A percentile compares a stretch with the other conserved stretches of the same genome.
phyloP scores from a whole-genome alignment of 2,888 invertebrate genomes.

The Odiellus spinosus region DNA sequence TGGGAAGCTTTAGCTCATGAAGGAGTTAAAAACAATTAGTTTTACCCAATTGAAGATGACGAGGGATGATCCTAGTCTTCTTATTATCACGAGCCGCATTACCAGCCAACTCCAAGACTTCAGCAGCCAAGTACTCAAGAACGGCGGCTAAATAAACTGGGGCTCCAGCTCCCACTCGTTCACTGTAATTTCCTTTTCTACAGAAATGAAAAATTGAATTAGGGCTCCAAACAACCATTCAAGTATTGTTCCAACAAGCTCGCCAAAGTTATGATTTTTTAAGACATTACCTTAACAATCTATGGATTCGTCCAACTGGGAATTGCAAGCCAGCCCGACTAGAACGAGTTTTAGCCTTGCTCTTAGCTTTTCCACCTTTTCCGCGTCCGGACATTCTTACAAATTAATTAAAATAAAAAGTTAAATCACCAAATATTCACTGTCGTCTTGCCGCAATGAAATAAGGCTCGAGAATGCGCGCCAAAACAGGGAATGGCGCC shows the following conservation, averaged over 20 bases:
- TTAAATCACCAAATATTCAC: too few relatives aligned
- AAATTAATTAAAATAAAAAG: too few relatives aligned
- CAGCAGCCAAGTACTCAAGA: constrained; percentile 35
- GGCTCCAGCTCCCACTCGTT: constrained; percentile 28
- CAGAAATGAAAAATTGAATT: constrained; percentile 24
- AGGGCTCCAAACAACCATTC: too few relatives aligned
- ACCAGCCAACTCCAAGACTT: constrained; percentile 35
- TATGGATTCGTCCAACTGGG: constrained; percentile 26
- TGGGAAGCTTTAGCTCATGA: too few relatives aligned
- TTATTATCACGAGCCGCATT: constrained; percentile 36
- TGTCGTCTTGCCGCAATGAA: too few relatives aligned
- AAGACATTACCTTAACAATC: constrained; percentile 23
- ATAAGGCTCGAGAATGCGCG: too few relatives aligned
- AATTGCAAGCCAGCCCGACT: constrained; percentile 26
- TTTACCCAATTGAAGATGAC: constrained; percentile 33
- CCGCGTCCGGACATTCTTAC: constrained; percentile 33
- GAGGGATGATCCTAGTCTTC: constrained; percentile 33
- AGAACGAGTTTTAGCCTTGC: constrained; percentile 35
- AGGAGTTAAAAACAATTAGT: too few relatives aligned
- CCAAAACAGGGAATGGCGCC: too few relatives aligned
- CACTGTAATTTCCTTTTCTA: constrained; percentile 33
- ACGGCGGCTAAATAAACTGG: constrained; percentile 32
- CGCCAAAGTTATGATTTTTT: too few relatives aligned
- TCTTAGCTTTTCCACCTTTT: constrained; percentile 34
- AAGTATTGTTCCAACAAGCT: too few relatives aligned